Evolutionary conservation across 2,113 vertebrate species (phyloP).

Genomic region (Baryphthengus martii): DNA sequence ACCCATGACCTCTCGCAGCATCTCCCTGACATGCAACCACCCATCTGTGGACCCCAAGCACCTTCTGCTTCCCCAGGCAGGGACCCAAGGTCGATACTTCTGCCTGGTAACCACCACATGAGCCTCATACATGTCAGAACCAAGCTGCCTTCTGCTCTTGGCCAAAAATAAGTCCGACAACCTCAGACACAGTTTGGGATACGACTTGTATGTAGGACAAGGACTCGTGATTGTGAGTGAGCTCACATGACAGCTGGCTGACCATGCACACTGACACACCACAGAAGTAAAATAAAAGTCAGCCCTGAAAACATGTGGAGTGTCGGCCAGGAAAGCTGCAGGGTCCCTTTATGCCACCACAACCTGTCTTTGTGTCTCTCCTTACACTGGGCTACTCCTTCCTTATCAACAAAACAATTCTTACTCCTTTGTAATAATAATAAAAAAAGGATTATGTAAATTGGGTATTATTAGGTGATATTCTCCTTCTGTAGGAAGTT

Average conservation of each 20-base stretch:
- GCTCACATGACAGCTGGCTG: neutral
- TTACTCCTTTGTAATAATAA: neutral
- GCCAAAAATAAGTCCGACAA: neutral
- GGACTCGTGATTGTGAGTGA: rapidly evolving
- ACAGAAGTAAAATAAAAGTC: neutral
- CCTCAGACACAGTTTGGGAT: neutral
- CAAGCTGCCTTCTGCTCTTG: neutral
- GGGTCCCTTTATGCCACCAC: neutral
- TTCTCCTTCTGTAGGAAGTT: neutral
- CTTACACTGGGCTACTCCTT: neutral
- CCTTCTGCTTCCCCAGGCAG: neutral
- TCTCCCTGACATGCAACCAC: rapidly evolving
- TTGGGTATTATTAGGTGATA: neutral
- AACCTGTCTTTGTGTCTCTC: neutral
- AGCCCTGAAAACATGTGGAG: neutral
- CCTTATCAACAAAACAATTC: neutral
- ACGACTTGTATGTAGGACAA: neutral
- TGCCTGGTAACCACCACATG: neutral
- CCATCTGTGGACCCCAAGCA: rapidly evolving
- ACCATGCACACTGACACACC: rapidly evolving
- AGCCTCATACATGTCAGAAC: rapidly evolving
- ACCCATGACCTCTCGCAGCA: rapidly evolving
- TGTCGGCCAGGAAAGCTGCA: rapidly evolving
- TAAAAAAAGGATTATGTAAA: neutral
- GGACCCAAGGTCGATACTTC: rapidly evolving